Conservation (phyloP, 2,113 vertebrate genomes). For the Pungitius pungitius region DNA sequence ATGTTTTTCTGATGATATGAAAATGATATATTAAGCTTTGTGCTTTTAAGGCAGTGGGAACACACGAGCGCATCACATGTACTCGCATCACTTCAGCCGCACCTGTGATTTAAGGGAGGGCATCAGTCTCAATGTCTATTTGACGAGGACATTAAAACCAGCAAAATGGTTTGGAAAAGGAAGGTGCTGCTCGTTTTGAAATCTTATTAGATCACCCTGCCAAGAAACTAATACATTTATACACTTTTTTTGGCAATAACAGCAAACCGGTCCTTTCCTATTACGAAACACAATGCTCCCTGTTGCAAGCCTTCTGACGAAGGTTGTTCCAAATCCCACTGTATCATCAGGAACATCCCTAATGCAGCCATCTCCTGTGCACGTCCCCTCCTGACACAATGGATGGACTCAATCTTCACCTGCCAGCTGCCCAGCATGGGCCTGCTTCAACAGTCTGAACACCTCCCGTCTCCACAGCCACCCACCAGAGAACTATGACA, state of each 20-base stretch:
- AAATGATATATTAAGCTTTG: conserved; percentile 68
- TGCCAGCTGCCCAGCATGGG: conserved; percentile 18
- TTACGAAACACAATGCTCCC: conserved; percentile 11
- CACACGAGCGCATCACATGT: conserved; percentile 25
- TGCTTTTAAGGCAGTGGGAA: conserved; percentile 72
- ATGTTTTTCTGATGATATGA: conserved; percentile 53
- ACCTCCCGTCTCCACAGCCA: neutral
- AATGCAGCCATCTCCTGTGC: conserved; percentile 29
- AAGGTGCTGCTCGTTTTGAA: conserved; percentile 39
- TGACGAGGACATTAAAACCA: neutral
- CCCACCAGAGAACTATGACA: conserved; percentile 26
- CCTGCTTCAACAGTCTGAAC: conserved; percentile 14
- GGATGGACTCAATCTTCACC: conserved; percentile 23
- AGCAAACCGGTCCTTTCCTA: conserved; percentile 16
- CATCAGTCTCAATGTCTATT: conserved; percentile 27
- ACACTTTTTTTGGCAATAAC: conserved; percentile 34
- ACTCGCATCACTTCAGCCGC: conserved; percentile 51
- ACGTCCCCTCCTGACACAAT: conserved; percentile 38
- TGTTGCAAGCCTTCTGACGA: conserved; percentile 27
- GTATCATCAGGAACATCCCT: conserved; percentile 23
- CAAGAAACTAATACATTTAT: conserved; percentile 7
- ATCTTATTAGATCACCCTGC: conserved; percentile 31
- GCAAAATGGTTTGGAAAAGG: conserved; percentile 40
- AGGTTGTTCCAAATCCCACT: conserved; percentile 5
- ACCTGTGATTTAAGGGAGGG: conserved; percentile 65